Evolutionary conservation across 2,888 invertebrate genomes (phyloP).

Genomic region (Zhuqinia jingwanae): DNA sequence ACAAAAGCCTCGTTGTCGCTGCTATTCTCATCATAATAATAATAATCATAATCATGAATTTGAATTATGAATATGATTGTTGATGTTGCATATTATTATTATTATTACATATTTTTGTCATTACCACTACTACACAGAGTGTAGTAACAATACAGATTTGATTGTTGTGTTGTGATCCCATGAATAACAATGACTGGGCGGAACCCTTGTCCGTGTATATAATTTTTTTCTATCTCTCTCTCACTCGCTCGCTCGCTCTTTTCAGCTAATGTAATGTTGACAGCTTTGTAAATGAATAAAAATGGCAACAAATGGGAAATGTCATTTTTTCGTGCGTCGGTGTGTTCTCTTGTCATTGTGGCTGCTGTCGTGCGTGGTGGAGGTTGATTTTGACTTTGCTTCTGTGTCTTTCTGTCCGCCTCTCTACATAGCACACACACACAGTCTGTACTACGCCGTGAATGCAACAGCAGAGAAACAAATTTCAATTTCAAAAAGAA

Average conservation of each 20-base stretch:
- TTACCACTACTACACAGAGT: constrained; percentile 8
- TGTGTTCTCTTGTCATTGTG: constrained; percentile 39
- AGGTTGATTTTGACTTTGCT: constrained; percentile 6
- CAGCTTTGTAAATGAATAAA: constrained; percentile 57
- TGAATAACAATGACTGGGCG: constrained; percentile 69
- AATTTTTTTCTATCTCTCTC: no score
- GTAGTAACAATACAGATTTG: constrained; percentile 45
- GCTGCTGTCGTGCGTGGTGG: constrained; percentile 31
- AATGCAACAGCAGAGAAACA: neutral
- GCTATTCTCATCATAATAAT: constrained; percentile 17
- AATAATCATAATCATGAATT: constrained; percentile 15
- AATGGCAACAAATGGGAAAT: constrained; percentile 52
- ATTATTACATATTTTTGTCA: constrained; percentile 1
- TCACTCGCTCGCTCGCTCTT: constrained; percentile 4
- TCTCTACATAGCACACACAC: no score
- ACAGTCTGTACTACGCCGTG: neutral
- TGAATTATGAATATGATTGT: constrained; percentile 39
- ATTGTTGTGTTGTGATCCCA: constrained; percentile 64
- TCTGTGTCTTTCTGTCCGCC: constrained; percentile 13
- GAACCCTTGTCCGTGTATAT: constrained; percentile 52
- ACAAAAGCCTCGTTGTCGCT: constrained; percentile 1
- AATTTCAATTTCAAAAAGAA: constrained; percentile 3
- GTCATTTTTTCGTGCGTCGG: constrained; percentile 54
- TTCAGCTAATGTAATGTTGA: constrained; percentile 63
- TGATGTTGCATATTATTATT: neutral